Conservation (phyloP, 2,113 vertebrate species). For the Tragelaphus strepsiceros region DNA sequence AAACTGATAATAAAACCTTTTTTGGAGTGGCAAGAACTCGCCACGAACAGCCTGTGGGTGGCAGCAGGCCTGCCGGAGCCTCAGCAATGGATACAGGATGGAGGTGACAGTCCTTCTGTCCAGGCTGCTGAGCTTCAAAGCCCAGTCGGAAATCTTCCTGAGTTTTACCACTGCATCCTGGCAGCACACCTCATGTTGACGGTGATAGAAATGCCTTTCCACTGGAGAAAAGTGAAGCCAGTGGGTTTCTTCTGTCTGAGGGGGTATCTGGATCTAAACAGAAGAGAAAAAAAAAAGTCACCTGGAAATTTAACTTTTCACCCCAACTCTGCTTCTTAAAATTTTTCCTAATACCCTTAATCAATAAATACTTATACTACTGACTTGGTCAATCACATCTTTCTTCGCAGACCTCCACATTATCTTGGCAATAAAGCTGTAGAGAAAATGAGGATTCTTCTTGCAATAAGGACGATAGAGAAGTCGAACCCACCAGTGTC, state of each 20-base stretch:
- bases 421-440: conserved; percentile 89
- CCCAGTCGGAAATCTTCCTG: conserved; percentile 97
- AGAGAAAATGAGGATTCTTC: conserved; percentile 90
- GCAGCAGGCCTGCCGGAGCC: conserved; percentile 97
- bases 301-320: neutral
- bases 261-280: conserved; percentile 94
- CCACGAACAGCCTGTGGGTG: conserved; percentile 98
- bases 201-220: conserved; percentile 98
- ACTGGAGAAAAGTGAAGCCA: conserved; percentile 98
- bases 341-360: neutral
- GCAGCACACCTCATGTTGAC: conserved; percentile 98
- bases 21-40: conserved; percentile 97
- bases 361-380: conserved; percentile 22
- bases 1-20: conserved; percentile 84
- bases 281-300: neutral
- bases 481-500: conserved; percentile 96
- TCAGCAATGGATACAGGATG: conserved; percentile 92
- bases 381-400: conserved; percentile 97
- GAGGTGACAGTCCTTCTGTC: conserved; percentile 94
- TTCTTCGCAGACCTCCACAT: conserved; percentile 98
- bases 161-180: conserved; percentile 95
- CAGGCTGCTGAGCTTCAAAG: conserved; percentile 92
- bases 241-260: conserved; percentile 95
- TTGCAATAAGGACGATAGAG: conserved; percentile 94
- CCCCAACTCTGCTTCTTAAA: neutral